Conservation (phyloP, 2,888 invertebrate species). For the Neoascia interrupta region DNA sequence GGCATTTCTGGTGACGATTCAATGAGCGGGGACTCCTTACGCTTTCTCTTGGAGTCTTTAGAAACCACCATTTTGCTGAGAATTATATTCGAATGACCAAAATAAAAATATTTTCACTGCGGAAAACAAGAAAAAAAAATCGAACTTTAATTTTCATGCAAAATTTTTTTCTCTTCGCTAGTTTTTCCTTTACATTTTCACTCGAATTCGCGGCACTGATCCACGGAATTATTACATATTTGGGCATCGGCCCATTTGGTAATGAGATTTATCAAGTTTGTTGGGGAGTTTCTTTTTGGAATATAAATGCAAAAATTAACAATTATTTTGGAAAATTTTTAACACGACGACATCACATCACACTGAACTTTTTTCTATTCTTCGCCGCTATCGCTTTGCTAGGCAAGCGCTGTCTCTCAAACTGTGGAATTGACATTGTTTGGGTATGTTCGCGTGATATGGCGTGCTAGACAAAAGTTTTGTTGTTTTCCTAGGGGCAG, state of each 20-base stretch:
- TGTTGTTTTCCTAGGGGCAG: no score
- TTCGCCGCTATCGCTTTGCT: constrained; percentile 71
- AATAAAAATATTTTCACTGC: constrained; percentile 63
- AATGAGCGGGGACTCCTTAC: constrained; percentile 77
- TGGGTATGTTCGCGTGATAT: constrained; percentile 36
- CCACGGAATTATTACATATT: neutral
- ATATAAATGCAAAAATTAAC: constrained; percentile 49
- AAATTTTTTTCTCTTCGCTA: constrained; percentile 51
- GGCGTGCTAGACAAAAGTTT: neutral
- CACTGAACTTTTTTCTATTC: constrained; percentile 69
- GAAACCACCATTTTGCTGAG: constrained; percentile 79
- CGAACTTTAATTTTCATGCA: constrained; percentile 56
- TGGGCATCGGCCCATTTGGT: constrained; percentile 12
- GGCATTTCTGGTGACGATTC: constrained; percentile 80
- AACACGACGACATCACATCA: constrained; percentile 70
- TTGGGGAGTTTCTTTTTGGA: constrained; percentile 15
- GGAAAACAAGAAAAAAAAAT: constrained; percentile 50
- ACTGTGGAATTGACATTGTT: constrained; percentile 60
- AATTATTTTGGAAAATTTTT: constrained; percentile 66
- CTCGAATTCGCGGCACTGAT: constrained; percentile 16
- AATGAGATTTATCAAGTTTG: constrained; percentile 26
- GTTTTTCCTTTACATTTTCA: constrained; percentile 76
- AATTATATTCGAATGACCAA: constrained; percentile 45
- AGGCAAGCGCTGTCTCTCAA: constrained; percentile 42
- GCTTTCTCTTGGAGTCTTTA: constrained; percentile 78